A percentile compares a stretch with the other conserved stretches of the same genome.
phyloP scores from a whole-genome alignment of 2,888 invertebrate species.

The Lomographa bimaculata region DNA sequence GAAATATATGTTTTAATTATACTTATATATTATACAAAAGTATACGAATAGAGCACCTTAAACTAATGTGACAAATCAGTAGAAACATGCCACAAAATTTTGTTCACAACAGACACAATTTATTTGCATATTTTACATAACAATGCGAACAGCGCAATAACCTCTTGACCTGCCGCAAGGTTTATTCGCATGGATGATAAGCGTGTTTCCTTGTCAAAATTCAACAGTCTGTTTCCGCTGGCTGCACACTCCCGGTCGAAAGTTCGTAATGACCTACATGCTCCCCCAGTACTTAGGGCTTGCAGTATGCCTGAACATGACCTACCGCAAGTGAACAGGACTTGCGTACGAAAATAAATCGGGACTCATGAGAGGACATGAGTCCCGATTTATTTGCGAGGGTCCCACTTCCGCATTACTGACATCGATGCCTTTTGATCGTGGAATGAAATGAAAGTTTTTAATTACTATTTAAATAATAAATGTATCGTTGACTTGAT shows the following conservation, averaged over 20 bases:
- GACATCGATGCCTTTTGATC: constrained; percentile 9
- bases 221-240: constrained; percentile 31
- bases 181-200: constrained; percentile 59
- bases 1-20: no score
- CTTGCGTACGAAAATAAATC: constrained; percentile 70
- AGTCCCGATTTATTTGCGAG: no score
- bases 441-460: constrained; percentile 1
- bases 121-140: constrained; percentile 45
- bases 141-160: constrained; percentile 59
- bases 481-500: not conserved
- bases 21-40: no score
- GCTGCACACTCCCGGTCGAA: constrained; percentile 46
- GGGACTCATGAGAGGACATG: constrained; percentile 63
- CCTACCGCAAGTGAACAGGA: constrained; percentile 67
- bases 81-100: constrained; percentile 10
- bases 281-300: constrained; percentile 75
- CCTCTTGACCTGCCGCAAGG: constrained; percentile 74
- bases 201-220: constrained; percentile 46
- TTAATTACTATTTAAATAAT: not conserved
- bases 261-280: constrained; percentile 76
- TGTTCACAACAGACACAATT: constrained; percentile 33
- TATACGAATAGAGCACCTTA: no score
- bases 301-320: constrained; percentile 73
- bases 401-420: constrained; percentile 52
- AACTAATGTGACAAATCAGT: constrained; percentile 24